phyloP scores from a whole-genome alignment of 2,113 vertebrate genomes.

The Dasyurus viverrinus region DNA sequence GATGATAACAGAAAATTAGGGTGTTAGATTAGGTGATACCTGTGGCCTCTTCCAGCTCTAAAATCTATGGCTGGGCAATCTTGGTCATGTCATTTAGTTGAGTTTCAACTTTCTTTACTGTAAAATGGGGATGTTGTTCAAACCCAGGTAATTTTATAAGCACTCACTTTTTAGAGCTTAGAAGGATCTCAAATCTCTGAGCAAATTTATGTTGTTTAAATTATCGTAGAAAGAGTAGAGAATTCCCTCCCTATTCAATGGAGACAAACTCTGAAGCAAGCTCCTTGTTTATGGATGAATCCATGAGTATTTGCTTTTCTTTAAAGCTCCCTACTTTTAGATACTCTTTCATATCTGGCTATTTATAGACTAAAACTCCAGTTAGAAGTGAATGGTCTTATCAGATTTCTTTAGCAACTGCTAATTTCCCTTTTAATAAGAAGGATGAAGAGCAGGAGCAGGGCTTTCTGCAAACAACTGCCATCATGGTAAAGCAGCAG shows the following conservation, averaged over 20 bases:
- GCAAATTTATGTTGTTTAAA: background rate
- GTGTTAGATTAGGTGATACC: background rate
- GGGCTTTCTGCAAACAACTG: background rate
- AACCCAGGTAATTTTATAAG: background rate
- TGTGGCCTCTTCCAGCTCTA: background rate
- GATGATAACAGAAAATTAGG: background rate
- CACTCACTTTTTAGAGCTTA: background rate
- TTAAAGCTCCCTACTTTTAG: background rate
- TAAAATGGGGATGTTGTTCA: background rate
- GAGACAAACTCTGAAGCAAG: background rate
- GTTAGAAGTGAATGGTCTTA: background rate
- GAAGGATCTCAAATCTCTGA: background rate
- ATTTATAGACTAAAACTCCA: background rate
- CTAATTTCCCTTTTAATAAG: conserved; percentile 2
- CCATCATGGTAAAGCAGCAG: background rate
- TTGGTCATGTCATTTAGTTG: background rate
- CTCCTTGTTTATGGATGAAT: background rate
- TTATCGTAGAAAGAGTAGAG: background rate
- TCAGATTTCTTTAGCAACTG: background rate
- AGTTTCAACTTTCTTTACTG: background rate
- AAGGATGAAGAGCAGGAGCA: background rate
- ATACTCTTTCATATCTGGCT: background rate
- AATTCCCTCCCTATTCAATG: background rate
- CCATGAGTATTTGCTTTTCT: background rate
- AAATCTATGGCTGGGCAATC: background rate